These are phyloP conservation scores for Drosophila subquinaria DNA, from an alignment of 2,888 invertebrate species.

Conservation along the genomic window DNA sequence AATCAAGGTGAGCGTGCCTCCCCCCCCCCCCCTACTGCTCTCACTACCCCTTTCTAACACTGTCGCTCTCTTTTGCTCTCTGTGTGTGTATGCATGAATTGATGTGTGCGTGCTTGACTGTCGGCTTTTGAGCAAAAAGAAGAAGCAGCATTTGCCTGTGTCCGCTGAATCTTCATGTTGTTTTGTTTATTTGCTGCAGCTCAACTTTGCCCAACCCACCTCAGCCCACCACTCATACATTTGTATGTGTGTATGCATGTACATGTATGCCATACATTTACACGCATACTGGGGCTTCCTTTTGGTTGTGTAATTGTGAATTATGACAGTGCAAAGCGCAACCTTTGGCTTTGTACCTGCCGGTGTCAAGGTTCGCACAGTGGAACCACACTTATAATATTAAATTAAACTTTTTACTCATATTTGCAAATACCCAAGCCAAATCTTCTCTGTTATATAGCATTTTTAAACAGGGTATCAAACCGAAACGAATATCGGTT, in stretches of 20 bases:
- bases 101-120: conserved; percentile 10
- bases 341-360: conserved; percentile 43
- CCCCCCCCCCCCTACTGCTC: not conserved
- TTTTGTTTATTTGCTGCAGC: conserved; percentile 37
- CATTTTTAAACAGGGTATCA: no score
- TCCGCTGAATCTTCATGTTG: conserved; percentile 28
- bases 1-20: conserved; percentile 61
- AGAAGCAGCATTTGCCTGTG: conserved; percentile 18
- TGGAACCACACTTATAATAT: conserved; percentile 1
- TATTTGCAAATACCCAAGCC: not conserved
- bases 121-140: conserved; percentile 24
- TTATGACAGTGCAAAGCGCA: conserved; percentile 51
- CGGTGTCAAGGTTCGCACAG: conserved; percentile 48
- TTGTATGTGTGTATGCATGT: conserved; percentile 8
- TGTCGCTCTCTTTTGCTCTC: not conserved
- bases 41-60: not conserved
- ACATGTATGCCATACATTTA: not conserved
- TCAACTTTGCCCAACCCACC: conserved; percentile 1
- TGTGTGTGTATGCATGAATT: conserved; percentile 3
- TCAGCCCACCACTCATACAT: not conserved
- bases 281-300: conserved; percentile 41
- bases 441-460: not conserved
- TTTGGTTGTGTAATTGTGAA: conserved; percentile 61
- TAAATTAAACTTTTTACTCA: not conserved
- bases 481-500: no score